Conservation (phyloP, 2,888 invertebrate species). For the Drosophila mettleri region DNA sequence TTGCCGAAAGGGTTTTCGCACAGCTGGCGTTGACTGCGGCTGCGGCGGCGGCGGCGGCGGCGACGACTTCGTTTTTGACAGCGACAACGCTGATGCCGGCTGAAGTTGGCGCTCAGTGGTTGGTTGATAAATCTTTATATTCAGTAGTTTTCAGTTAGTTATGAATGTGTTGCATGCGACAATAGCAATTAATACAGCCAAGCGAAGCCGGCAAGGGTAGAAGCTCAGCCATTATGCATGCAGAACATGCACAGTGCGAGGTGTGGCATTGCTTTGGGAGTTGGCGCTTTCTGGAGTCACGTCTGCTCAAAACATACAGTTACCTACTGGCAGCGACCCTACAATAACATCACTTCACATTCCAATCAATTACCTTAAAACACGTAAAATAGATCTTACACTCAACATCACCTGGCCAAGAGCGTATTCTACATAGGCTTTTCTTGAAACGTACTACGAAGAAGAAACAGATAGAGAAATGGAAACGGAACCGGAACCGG, state of each 20-base stretch:
- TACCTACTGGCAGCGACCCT: constrained; percentile 68
- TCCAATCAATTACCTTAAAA: constrained; percentile 70
- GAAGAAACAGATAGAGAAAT: constrained; percentile 22
- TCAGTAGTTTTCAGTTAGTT: constrained; percentile 43
- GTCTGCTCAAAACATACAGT: constrained; percentile 50
- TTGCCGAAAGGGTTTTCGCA: constrained; percentile 54
- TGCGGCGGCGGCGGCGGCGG: constrained; percentile 4
- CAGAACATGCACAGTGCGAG: constrained; percentile 22
- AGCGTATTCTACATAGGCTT: constrained; percentile 66
- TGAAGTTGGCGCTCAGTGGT: neutral
- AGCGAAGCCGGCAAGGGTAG: neutral
- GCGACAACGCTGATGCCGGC: neutral
- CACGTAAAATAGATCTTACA: constrained; percentile 68
- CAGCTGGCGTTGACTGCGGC: constrained; percentile 19
- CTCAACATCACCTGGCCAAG: constrained; percentile 71
- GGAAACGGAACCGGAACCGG: neutral
- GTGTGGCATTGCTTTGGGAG: neutral
- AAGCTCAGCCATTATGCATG: constrained; percentile 17
- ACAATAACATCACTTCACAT: constrained; percentile 63
- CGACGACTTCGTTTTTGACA: neutral
- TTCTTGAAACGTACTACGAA: constrained; percentile 66
- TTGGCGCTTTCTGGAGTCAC: neutral
- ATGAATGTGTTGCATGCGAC: constrained; percentile 50
- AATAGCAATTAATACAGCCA: constrained; percentile 44
- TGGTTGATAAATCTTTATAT: constrained; percentile 1